phyloP scores from a whole-genome alignment of 2,888 invertebrate species.

The Leptura quadrifasciata region DNA sequence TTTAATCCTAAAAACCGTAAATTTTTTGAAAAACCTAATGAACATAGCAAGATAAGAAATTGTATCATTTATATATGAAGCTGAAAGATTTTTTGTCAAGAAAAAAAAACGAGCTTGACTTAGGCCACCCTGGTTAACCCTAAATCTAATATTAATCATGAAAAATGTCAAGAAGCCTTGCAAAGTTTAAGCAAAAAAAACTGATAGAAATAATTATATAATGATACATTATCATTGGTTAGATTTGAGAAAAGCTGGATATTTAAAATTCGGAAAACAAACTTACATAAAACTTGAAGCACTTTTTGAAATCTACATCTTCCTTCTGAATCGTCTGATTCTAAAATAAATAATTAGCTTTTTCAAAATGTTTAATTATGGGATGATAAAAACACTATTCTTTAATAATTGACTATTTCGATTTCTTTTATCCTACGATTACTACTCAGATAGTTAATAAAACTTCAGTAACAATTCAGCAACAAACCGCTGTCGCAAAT shows the following conservation, averaged over 20 bases:
- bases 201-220: not conserved
- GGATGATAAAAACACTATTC: not conserved
- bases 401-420: too few species aligned
- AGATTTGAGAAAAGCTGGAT: not conserved
- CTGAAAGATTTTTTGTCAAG: too few species aligned
- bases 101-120: not conserved
- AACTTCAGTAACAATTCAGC: too few species aligned
- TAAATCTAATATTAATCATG: not conserved
- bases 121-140: not conserved
- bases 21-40: too few species aligned
- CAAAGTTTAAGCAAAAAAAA: slow-evolving; percentile 3
- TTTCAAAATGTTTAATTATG: not conserved
- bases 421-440: too few species aligned
- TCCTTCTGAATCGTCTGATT: slow-evolving; percentile 1
- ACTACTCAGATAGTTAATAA: too few species aligned
- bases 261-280: slow-evolving; percentile 1
- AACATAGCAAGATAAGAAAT: too few species aligned
- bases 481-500: too few species aligned
- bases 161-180: not conserved
- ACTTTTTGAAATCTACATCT: not conserved
- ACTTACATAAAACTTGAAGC: not conserved
- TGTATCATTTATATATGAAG: too few species aligned
- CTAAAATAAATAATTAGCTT: not conserved
- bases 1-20: too few species aligned
- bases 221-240: not conserved